Evolutionary conservation across 2,888 invertebrate genomes (phyloP).

Genomic region (Hedya salicella): DNA sequence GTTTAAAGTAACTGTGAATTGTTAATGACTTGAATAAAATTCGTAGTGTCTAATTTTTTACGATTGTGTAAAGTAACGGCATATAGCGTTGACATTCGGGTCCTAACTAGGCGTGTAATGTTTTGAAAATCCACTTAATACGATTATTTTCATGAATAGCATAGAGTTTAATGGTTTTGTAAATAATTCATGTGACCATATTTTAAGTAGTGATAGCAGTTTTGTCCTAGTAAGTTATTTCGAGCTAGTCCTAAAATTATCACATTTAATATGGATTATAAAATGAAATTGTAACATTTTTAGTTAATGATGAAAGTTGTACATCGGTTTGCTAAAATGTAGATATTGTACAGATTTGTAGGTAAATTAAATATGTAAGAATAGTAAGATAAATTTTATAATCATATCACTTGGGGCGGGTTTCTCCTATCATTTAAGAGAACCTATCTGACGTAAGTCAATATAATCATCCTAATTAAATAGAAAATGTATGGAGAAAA

Average conservation of each 20-base stretch:
- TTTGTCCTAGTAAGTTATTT: conserved; percentile 82
- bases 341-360: conserved; percentile 81
- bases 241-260: conserved; percentile 81
- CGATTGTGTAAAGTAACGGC: conserved; percentile 66
- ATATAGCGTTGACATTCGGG: conserved; percentile 54
- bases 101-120: conserved; percentile 52
- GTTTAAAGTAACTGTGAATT: conserved; percentile 39
- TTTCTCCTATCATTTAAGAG: conserved; percentile 34
- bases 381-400: conserved; percentile 81
- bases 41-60: conserved; percentile 72
- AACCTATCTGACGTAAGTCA: conserved; percentile 18
- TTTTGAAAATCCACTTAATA: conserved; percentile 50
- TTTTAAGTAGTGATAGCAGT: conserved; percentile 73
- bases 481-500: conserved; percentile 30
- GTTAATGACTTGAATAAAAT: conserved; percentile 49
- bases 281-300: conserved; percentile 50
- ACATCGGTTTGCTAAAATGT: conserved; percentile 71
- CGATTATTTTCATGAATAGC: conserved; percentile 43
- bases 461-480: conserved; percentile 31
- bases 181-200: conserved; percentile 77
- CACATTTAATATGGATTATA: conserved; percentile 55
- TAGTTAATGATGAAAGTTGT: conserved; percentile 55
- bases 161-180: conserved; percentile 64
- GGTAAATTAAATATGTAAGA: conserved; percentile 71
- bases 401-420: conserved; percentile 73